phyloP scores from a whole-genome alignment of 2,888 invertebrate species.

The Therioaphis trifolii region DNA sequence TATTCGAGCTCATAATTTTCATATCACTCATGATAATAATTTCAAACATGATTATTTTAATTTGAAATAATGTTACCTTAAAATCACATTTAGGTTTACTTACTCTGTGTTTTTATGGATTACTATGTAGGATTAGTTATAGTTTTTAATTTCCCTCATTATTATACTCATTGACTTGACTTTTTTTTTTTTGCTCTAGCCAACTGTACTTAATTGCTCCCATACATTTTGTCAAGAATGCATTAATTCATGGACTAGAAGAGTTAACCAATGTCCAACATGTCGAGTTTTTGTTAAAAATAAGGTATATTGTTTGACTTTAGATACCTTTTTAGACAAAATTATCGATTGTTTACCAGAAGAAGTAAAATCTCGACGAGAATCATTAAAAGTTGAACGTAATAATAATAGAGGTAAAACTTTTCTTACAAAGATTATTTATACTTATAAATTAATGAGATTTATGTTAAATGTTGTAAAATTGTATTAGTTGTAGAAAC shows the following conservation, averaged over 20 bases:
- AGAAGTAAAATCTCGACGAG: conserved; percentile 31
- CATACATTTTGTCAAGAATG: conserved; percentile 60
- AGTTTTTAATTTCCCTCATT: too few relatives aligned
- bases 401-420: conserved; percentile 44
- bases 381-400: conserved; percentile 38
- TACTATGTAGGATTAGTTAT: too few relatives aligned
- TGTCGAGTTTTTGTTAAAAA: conserved; percentile 49
- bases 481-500: neutral
- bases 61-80: too few relatives aligned
- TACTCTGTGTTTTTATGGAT: too few relatives aligned
- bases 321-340: conserved; percentile 56
- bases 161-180: too few relatives aligned
- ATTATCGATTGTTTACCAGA: conserved; percentile 49
- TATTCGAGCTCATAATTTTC: too few relatives aligned
- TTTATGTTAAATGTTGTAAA: neutral
- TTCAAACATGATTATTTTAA: too few relatives aligned
- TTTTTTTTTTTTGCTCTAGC: conserved; percentile 20
- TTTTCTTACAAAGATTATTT: neutral
- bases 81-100: too few relatives aligned
- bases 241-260: conserved; percentile 50
- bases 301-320: conserved; percentile 43
- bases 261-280: conserved; percentile 53
- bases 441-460: neutral
- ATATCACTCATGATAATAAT: too few relatives aligned
- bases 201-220: conserved; percentile 56